Evolutionary conservation across 2,113 vertebrate genomes (phyloP), one percentile per base, ranked within the genome.

Genomic region (Protomyctophum bolini): DNA sequence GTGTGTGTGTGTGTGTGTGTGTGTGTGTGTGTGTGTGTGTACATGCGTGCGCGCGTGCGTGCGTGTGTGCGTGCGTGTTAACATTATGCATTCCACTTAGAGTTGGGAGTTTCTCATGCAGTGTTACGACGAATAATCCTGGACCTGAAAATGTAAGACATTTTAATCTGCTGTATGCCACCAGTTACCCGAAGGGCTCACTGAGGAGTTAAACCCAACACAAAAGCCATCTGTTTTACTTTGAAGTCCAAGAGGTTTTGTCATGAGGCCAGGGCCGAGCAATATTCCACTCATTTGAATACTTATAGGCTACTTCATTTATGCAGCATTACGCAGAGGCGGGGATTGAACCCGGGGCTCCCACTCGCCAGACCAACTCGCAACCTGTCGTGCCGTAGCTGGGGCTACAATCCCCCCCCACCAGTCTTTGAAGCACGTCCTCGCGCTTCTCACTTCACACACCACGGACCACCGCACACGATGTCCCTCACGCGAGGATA

Each of bases 31-130:
- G 48, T 49, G 49, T 15, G 14, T 65, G 48, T 1, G 5, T 28
- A 21, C 21, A 15, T 28, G 56, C 29, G 14, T 8, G 8, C 21
- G 21, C 2, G 21, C 21, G 21, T 21, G 21, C 21, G 21, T 21
- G 21, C 21, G 1, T 21, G 21, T 2, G n/a, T 55, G 12, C 50
- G 1, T 52, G 21, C 21, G 8, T 10, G 66, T 73, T 64, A 80
- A 74, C 49, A 49, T 58, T 60, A 70, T 45, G 9, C 48, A 73
- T 77, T 70, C 65, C 70, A 59, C 14, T 69, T 33, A 21, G 50
- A 41, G 15, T 63, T 54, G 50, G 11, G 54, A 56, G 66, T 45
- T 47, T 10, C 47, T 14, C 45, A 41, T 41, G 21, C 21, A 15
- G 62, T 57, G 51, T 57, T 62, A 21, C 5, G 56, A 41, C 52